phyloP scores from a whole-genome alignment of 2,888 invertebrate species.

The Lordiphosa andalusiaca region DNA sequence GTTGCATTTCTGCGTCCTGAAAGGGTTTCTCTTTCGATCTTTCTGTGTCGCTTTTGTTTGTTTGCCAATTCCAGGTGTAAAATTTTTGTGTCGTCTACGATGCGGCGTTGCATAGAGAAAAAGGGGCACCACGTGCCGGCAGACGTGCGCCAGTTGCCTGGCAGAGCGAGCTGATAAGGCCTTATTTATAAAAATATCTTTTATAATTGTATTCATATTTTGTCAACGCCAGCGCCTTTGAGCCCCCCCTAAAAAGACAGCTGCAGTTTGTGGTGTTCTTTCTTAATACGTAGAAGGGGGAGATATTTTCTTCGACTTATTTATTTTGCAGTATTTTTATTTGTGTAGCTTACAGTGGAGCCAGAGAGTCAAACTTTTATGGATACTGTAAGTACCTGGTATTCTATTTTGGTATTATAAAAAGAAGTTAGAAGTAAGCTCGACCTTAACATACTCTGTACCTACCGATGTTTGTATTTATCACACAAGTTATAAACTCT shows the following conservation, averaged over 20 bases:
- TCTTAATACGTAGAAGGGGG: slow-evolving; percentile 48
- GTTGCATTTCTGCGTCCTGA: slow-evolving; percentile 43
- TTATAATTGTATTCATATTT: slow-evolving; percentile 44
- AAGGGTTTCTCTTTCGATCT: slow-evolving; percentile 16
- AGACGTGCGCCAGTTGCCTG: slow-evolving; percentile 69
- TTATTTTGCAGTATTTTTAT: too few species aligned
- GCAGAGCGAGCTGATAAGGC: slow-evolving; percentile 45
- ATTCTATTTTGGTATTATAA: too few species aligned
- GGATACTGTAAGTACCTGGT: too few species aligned
- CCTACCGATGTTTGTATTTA: too few species aligned
- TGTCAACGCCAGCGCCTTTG: slow-evolving; percentile 19
- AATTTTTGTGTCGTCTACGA: slow-evolving; percentile 24
- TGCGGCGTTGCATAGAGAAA: slow-evolving; percentile 18
- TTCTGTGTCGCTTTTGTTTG: slow-evolving; percentile 33
- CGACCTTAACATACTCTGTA: too few species aligned
- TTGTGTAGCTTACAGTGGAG: too few species aligned
- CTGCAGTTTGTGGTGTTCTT: slow-evolving; percentile 35
- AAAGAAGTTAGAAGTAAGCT: too few species aligned
- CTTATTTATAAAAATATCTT: slow-evolving; percentile 29
- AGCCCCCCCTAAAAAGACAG: slow-evolving; percentile 39
- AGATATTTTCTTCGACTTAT: slow-evolving; percentile 27
- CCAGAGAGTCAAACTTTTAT: too few species aligned
- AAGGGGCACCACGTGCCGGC: slow-evolving; percentile 53
- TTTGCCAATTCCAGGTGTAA: slow-evolving; percentile 77
- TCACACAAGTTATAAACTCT: too few species aligned